Evolutionary conservation across 2,113 vertebrate species (phyloP).

Genomic region (Pseudopipra pipra): DNA sequence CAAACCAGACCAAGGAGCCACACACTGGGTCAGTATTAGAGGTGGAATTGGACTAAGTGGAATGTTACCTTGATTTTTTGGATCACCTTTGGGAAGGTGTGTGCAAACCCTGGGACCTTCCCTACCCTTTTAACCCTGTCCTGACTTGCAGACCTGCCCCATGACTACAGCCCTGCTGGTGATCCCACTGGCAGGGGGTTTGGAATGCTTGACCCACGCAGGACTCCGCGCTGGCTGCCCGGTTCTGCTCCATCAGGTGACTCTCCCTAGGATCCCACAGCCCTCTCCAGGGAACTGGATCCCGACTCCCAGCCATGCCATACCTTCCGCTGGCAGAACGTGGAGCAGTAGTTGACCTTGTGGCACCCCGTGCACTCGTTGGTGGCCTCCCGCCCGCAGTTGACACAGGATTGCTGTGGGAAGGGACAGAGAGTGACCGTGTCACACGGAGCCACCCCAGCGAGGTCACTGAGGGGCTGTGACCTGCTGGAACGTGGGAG

Average conservation of each 20-base stretch:
- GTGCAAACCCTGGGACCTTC: not conserved
- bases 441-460: not conserved
- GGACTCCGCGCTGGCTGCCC: not conserved
- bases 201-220: rapidly evolving
- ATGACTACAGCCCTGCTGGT: not conserved
- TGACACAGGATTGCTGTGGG: constrained; percentile 90
- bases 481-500: rapidly evolving
- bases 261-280: not conserved
- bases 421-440: not conserved
- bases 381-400: constrained; percentile 91
- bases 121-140: not conserved
- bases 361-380: constrained; percentile 95
- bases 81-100: not conserved
- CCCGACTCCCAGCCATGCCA: not conserved
- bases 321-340: constrained; percentile 96
- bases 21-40: rapidly evolving
- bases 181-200: not conserved
- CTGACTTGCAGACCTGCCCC: not conserved
- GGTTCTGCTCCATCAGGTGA: not conserved
- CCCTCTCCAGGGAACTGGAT: not conserved
- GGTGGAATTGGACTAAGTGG: not conserved
- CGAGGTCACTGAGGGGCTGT: rapidly evolving
- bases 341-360: constrained; percentile 98
- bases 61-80: not conserved
- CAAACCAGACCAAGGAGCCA: not conserved